Evolutionary conservation across 1,140 invertebrate species (phyloP).

Genomic region (Amyelois transitella): DNA sequence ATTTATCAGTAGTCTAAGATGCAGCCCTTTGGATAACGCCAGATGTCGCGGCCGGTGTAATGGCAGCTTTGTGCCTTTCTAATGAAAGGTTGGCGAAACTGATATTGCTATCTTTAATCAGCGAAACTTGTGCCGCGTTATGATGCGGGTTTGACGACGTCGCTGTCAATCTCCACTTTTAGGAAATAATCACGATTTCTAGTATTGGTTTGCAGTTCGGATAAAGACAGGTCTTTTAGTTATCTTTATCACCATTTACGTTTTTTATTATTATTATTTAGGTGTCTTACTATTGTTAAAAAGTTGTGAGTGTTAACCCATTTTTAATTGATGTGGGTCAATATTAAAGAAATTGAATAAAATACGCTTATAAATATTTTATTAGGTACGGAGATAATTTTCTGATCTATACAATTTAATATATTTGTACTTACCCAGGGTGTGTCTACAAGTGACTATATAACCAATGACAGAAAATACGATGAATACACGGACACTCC

Average conservation of each 20-base stretch:
- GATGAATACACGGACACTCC: slow-evolving; percentile 13
- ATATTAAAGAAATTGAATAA: too few species aligned
- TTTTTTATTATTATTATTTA: too few species aligned
- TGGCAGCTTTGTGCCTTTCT: slow-evolving; percentile 64
- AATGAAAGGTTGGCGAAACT: slow-evolving; percentile 65
- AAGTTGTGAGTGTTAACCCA: too few species aligned
- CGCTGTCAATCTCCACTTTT: neutral
- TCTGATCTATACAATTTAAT: too few species aligned
- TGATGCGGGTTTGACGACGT: slow-evolving; percentile 46
- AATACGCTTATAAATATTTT: too few species aligned
- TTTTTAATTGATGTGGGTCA: too few species aligned
- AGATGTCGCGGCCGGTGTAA: slow-evolving; percentile 64
- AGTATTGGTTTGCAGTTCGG: slow-evolving; percentile 12
- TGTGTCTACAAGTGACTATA: too few species aligned
- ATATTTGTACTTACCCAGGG: too few species aligned
- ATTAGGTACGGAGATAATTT: too few species aligned
- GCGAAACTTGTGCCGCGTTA: slow-evolving; percentile 51
- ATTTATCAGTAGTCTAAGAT: slow-evolving; percentile 32
- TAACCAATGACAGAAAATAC: too few species aligned
- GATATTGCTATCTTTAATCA: slow-evolving; percentile 72
- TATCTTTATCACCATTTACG: too few species aligned
- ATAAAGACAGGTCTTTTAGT: neutral
- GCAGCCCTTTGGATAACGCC: slow-evolving; percentile 65
- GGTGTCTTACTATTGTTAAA: too few species aligned
- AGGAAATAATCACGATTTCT: neutral